phyloP scores from a whole-genome alignment of 1,140 invertebrate genomes.

The Tetranychus urticae region DNA sequence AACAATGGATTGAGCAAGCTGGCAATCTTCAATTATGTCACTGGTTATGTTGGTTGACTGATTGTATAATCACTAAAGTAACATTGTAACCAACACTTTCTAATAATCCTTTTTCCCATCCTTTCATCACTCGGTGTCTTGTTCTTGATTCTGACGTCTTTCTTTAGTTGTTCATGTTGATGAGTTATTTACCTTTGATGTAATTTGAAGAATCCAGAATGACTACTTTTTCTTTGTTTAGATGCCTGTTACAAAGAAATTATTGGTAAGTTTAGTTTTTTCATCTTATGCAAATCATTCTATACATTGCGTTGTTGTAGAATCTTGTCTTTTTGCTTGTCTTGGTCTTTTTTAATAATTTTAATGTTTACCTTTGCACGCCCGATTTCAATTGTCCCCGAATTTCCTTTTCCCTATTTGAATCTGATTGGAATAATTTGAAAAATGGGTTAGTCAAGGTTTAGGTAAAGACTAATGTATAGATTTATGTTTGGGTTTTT shows the following conservation, averaged over 20 bases:
- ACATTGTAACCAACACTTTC: too few species aligned
- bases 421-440: too few species aligned
- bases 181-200: conserved; percentile 38
- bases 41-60: not conserved
- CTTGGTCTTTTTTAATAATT: too few species aligned
- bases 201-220: conserved; percentile 84
- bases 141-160: too few species aligned
- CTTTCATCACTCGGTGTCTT: too few species aligned
- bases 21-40: conserved; percentile 23
- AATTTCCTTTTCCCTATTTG: conserved; percentile 17
- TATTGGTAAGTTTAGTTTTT: not conserved
- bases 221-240: conserved; percentile 53
- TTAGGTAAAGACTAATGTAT: too few species aligned
- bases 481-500: too few species aligned
- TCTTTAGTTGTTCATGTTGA: too few species aligned
- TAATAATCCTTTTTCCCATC: too few species aligned
- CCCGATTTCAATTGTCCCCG: conserved; percentile 64
- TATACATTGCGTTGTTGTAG: not conserved
- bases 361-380: conserved; percentile 26
- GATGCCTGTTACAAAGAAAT: conserved; percentile 18
- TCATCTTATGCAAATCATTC: not conserved
- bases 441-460: too few species aligned
- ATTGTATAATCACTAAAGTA: not conserved
- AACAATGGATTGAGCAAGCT: too few species aligned
- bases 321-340: too few species aligned